phyloP scores from a whole-genome alignment of 2,113 vertebrate species.

The Nibea coibor region DNA sequence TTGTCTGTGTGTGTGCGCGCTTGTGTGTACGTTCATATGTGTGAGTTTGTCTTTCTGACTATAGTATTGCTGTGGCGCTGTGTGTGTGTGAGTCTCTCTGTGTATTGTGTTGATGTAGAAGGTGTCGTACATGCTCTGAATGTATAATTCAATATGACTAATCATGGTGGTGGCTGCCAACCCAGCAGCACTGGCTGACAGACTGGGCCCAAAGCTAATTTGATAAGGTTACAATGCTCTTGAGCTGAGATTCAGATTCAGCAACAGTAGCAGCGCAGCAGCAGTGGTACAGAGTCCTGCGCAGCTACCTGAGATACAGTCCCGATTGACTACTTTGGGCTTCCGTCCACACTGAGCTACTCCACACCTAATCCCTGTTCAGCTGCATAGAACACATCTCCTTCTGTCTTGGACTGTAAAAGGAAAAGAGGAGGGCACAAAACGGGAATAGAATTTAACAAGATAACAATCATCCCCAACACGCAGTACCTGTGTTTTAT shows the following conservation, averaged over 20 bases:
- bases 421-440: slow-evolving; percentile 2
- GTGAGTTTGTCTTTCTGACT: slow-evolving; percentile 57
- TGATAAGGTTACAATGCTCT: slow-evolving; percentile 83
- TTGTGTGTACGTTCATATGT: slow-evolving; percentile 30
- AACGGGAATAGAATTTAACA: slow-evolving; percentile 46
- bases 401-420: slow-evolving; percentile 29
- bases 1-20: slow-evolving; percentile 33
- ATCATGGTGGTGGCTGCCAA: slow-evolving; percentile 84
- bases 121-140: slow-evolving; percentile 79
- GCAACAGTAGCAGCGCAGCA: slow-evolving; percentile 57
- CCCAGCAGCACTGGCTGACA: slow-evolving; percentile 80
- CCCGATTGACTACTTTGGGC: slow-evolving; percentile 59
- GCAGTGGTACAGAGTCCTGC: slow-evolving; percentile 18
- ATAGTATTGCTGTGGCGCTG: slow-evolving; percentile 37
- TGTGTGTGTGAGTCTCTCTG: slow-evolving; percentile 24
- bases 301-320: slow-evolving; percentile 65
- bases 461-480: slow-evolving; percentile 67
- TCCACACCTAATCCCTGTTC: slow-evolving; percentile 59
- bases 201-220: slow-evolving; percentile 83
- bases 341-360: slow-evolving; percentile 56
- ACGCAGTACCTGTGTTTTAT: slow-evolving; percentile 61
- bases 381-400: slow-evolving; percentile 32
- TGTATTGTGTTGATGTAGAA: slow-evolving; percentile 76
- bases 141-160: slow-evolving; percentile 88
- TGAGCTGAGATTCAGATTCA: slow-evolving; percentile 72